phyloP scores from a whole-genome alignment of 2,888 invertebrate genomes.

The Antheraea yamamai region DNA sequence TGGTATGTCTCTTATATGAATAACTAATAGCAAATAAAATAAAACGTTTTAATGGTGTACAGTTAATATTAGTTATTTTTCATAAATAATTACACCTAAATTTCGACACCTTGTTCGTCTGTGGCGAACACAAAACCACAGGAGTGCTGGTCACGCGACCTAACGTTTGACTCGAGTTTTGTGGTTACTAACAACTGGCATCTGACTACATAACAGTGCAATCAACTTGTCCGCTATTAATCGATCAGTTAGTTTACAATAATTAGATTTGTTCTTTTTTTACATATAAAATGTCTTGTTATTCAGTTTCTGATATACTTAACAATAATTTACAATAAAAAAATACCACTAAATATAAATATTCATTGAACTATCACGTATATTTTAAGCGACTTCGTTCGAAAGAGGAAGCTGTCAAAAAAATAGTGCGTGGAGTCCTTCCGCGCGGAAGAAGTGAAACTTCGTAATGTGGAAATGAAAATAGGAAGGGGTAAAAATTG shows the following conservation, averaged over 20 bases:
- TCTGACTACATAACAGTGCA: conserved; percentile 36
- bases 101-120: conserved; percentile 23
- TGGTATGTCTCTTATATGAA: background rate
- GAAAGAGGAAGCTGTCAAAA: too few relatives aligned
- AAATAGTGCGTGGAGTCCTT: too few relatives aligned
- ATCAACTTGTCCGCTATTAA: conserved; percentile 43
- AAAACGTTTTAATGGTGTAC: background rate
- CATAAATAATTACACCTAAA: conserved; percentile 7
- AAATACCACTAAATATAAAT: too few relatives aligned
- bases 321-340: too few relatives aligned
- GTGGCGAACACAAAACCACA: conserved; percentile 18
- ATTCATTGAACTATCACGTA: too few relatives aligned
- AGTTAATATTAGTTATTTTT: background rate
- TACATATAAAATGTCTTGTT: background rate
- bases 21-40: background rate
- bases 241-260: conserved; percentile 39
- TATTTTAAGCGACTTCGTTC: too few relatives aligned
- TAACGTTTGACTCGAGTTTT: conserved; percentile 6
- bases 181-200: conserved; percentile 37
- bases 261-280: conserved; percentile 10
- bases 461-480: too few relatives aligned
- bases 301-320: background rate
- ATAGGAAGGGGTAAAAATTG: too few relatives aligned
- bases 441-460: too few relatives aligned
- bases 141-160: conserved; percentile 21